Evolutionary conservation across 2,113 vertebrate genomes (phyloP).

Genomic region (Dromaius novaehollandiae): DNA sequence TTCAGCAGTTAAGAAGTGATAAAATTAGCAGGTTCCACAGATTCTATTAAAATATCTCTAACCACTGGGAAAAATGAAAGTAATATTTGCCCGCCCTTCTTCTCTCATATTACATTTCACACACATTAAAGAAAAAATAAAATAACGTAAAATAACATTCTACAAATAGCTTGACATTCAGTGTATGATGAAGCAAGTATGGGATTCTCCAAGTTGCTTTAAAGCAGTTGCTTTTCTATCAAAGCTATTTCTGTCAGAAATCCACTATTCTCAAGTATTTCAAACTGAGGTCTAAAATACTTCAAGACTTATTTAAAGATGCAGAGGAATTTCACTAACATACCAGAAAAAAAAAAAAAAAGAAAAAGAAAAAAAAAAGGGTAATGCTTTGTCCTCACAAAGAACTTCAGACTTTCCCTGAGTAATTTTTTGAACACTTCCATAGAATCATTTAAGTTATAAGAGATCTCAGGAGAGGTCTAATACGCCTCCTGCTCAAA

Average conservation of each 20-base stretch:
- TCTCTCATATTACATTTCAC: not conserved
- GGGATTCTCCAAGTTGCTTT: not conserved
- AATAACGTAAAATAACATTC: not conserved
- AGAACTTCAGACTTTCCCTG: not conserved
- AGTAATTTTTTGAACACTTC: not conserved
- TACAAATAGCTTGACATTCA: constrained; percentile 14
- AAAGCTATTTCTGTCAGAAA: constrained; percentile 1
- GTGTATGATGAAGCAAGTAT: not conserved
- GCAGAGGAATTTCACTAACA: not conserved
- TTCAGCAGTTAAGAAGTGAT: not conserved
- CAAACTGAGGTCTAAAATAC: not conserved
- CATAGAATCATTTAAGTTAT: too few species aligned
- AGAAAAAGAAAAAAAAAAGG: too few species aligned
- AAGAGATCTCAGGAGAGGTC: too few species aligned
- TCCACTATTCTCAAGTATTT: not conserved
- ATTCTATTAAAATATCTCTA: not conserved
- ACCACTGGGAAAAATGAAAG: not conserved
- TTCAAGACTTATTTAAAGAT: not conserved
- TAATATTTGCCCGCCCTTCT: not conserved
- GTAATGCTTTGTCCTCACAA: not conserved
- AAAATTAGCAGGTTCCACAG: not conserved
- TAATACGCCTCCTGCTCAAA: too few species aligned
- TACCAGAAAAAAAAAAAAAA: too few species aligned
- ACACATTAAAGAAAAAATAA: not conserved
- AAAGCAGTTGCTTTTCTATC: not conserved